Evolutionary conservation across 2,888 invertebrate species (phyloP).

Genomic region (Torymus tubicola): DNA sequence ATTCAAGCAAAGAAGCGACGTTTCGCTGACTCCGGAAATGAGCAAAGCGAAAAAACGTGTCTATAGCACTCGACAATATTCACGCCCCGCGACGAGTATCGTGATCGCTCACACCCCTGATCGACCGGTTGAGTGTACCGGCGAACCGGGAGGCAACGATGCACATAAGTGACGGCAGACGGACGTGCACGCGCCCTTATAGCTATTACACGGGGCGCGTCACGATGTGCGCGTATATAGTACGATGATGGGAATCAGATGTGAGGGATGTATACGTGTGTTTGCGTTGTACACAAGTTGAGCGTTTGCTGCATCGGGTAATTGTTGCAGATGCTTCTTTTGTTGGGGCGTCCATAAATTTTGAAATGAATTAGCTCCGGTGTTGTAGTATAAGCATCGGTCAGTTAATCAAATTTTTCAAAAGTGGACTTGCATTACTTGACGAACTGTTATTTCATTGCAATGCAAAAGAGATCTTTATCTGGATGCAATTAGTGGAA

Average conservation of each 20-base stretch:
- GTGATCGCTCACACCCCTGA: conserved; percentile 64
- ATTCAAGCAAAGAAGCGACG: conserved; percentile 57
- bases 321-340: too few species aligned
- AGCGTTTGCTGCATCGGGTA: too few species aligned
- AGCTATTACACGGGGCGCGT: background rate
- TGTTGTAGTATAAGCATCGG: too few species aligned
- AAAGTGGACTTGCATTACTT: too few species aligned
- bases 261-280: too few species aligned
- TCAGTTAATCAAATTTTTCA: too few species aligned
- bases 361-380: too few species aligned
- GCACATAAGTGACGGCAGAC: conserved; percentile 8
- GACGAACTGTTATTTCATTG: background rate
- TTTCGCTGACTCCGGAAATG: conserved; percentile 67
- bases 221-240: too few species aligned
- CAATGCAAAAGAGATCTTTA: background rate
- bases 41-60: conserved; percentile 74
- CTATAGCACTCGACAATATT: conserved; percentile 51
- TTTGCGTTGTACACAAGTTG: too few species aligned
- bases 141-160: background rate
- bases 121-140: conserved; percentile 69
- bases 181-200: conserved; percentile 16
- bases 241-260: too few species aligned
- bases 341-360: too few species aligned
- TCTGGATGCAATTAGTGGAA: background rate
- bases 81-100: conserved; percentile 56